These are phyloP conservation scores for Drosophila cardini DNA, from an alignment of 1,140 invertebrate species.

Conservation along the genomic window DNA sequence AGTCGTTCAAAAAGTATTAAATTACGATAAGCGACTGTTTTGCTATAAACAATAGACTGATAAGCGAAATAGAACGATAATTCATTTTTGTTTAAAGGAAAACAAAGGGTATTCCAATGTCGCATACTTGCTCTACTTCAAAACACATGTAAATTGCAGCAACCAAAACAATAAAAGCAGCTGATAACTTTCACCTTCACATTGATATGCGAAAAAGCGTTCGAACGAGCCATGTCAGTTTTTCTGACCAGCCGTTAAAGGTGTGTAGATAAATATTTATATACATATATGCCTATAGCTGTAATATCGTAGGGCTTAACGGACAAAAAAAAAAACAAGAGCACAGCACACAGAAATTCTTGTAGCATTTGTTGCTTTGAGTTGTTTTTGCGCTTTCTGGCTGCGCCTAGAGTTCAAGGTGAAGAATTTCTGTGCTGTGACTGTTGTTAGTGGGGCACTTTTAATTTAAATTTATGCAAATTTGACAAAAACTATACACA, in stretches of 20 bases:
- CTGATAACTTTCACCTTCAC: slow-evolving; percentile 80
- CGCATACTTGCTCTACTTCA: slow-evolving; percentile 36
- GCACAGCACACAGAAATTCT: slow-evolving; percentile 1
- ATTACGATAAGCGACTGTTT: no score
- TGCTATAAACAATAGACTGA: no score
- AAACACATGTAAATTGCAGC: slow-evolving; percentile 38
- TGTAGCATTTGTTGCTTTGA: slow-evolving; percentile 39
- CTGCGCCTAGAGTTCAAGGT: slow-evolving; percentile 58
- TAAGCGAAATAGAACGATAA: neutral
- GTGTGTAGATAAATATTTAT: slow-evolving; percentile 19
- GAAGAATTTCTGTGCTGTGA: slow-evolving; percentile 17
- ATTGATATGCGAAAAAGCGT: slow-evolving; percentile 56
- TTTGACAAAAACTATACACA: slow-evolving; percentile 20
- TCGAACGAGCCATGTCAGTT: slow-evolving; percentile 13
- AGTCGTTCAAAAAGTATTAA: no score
- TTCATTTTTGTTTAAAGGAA: neutral
- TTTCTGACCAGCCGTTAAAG: slow-evolving; percentile 12
- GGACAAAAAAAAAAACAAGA: slow-evolving; percentile 10
- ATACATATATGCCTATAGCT: neutral
- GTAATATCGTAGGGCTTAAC: neutral
- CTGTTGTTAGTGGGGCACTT: neutral
- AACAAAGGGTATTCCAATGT: slow-evolving; percentile 14
- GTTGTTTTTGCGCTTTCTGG: slow-evolving; percentile 25
- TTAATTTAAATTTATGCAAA: neutral
- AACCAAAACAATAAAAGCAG: slow-evolving; percentile 46